Base-by-base conservation (phyloP, 2,888 invertebrate genomes). In the Limnephilus rhombicus region DNA sequence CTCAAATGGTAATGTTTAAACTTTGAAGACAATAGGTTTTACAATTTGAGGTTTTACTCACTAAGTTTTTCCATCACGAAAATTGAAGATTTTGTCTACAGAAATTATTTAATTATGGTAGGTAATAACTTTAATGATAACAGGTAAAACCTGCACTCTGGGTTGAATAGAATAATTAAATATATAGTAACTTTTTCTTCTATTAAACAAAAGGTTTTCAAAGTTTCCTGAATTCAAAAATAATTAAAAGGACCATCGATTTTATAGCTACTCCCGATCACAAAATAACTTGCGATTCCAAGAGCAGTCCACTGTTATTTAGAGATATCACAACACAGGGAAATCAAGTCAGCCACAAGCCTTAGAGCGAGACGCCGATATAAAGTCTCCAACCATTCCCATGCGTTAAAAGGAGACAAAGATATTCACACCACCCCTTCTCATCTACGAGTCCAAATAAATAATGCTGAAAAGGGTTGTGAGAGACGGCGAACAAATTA, bases 221-320 rank as follows among this genome's bases (percentile, higher is more conserved):
- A 45, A 68, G 24, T 24, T 68, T 68, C 9, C 24, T n/a, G 9
- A n/a, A 3, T 3, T 2, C 29, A 34, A 82, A 34, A 82, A 82
- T 18, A 82, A 82, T 18, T 13, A 13, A 82, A 34, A 0, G 2
- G 0, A 34, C 11, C 1, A 82, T 83, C 2, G 12, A 31, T 88
- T 92, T 92, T 85, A 89, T 88, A 90, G 29, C 88, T 83, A 68
- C 94, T 94, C 96, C 90, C 93, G 96, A 95, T 95, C 96, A 96
- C 96, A 96, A 96, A 96, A 96, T 96, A 96, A 96, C 96, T 92
- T 92, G 90, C 90, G 96, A 96, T 96, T 96, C 95, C 95, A 95
- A 95, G 96, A 96, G 96, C 96, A 96, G 96, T 96, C 96, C 96
- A 96, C 96, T 96, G 96, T 96, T 96, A 96, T 96, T 96, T 95